A percentile compares a stretch with the other conserved stretches of the same genome.
Evolutionary conservation across 2,797 vertebrate genomes (phyloP).

Genomic region (Mastacembelus armatus): DNA sequence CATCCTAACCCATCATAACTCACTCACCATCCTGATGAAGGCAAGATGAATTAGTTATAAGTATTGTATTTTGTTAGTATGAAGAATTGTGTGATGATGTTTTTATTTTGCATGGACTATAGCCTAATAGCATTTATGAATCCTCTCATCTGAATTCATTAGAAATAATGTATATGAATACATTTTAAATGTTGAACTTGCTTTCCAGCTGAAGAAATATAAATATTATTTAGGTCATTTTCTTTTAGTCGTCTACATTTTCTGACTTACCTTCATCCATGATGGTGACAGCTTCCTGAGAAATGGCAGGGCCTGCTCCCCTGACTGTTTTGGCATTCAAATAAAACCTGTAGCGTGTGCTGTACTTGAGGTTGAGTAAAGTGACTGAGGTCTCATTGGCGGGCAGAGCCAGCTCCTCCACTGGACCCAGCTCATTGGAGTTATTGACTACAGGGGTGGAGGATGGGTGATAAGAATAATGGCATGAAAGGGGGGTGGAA

Average conservation of each 20-base stretch:
- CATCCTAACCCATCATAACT: not conserved
- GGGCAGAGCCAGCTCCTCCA: constrained; percentile 90
- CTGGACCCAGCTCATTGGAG: constrained; percentile 91
- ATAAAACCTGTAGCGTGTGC: constrained; percentile 98
- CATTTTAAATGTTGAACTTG: not conserved
- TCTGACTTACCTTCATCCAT: constrained; percentile 93
- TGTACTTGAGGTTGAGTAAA: constrained; percentile 93
- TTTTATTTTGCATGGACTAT: not conserved
- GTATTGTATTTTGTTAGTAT: too few relatives aligned
- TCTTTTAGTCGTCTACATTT: constrained; percentile 29
- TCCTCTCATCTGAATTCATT: not conserved
- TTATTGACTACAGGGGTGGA: constrained; percentile 89
- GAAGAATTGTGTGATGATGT: not conserved
- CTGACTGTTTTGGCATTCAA: constrained; percentile 90
- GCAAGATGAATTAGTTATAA: too few relatives aligned
- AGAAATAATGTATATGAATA: not conserved
- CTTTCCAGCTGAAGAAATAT: constrained; percentile 7
- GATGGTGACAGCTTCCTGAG: constrained; percentile 91
- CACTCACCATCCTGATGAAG: not conserved
- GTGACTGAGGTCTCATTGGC: constrained; percentile 93
- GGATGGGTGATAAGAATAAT: constrained; percentile 58
- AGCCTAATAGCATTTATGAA: not conserved
- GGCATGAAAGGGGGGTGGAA: constrained; percentile 42
- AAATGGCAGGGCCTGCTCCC: constrained; percentile 90
- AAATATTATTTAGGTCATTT: not conserved